A percentile compares a stretch with the other conserved stretches of the same genome.
Conservation (phyloP, 2,888 invertebrate species). For the Deladenus siricidicola region DNA sequence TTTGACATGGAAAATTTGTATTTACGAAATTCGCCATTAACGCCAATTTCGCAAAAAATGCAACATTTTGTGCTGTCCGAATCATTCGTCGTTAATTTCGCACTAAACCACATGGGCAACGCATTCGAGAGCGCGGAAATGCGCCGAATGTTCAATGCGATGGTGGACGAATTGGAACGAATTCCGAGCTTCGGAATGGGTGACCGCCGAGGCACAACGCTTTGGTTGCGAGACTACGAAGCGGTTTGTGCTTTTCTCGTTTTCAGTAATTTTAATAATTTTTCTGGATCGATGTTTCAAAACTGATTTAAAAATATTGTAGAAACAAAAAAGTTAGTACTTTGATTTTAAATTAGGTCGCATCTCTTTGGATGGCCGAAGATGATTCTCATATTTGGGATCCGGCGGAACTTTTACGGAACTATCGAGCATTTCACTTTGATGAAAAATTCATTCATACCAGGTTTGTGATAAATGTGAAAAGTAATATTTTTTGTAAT, state of each 20-base stretch:
- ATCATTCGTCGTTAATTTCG: slow-evolving; percentile 49
- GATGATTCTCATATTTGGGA: slow-evolving; percentile 40
- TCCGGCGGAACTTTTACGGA: slow-evolving; percentile 33
- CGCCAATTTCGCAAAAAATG: slow-evolving; percentile 45
- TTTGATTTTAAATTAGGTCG: slow-evolving; percentile 28
- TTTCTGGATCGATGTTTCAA: no score
- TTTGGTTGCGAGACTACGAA: slow-evolving; percentile 46
- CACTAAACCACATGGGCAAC: slow-evolving; percentile 37
- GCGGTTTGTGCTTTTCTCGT: neutral
- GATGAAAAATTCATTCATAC: slow-evolving; percentile 34
- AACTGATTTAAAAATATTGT: no score
- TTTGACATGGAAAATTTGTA: slow-evolving; percentile 52
- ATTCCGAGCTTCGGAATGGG: slow-evolving; percentile 38
- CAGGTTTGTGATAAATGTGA: slow-evolving; percentile 22
- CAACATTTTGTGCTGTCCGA: slow-evolving; percentile 45
- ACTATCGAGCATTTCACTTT: slow-evolving; percentile 38
- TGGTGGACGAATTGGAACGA: slow-evolving; percentile 36
- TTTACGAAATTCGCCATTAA: slow-evolving; percentile 44
- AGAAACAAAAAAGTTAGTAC: no score
- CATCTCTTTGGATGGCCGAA: slow-evolving; percentile 41
- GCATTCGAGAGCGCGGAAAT: slow-evolving; percentile 38
- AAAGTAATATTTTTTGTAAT: no score
- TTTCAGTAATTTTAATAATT: no score
- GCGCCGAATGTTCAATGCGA: slow-evolving; percentile 37
- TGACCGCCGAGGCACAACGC: slow-evolving; percentile 30